Evolutionary conservation across 2,113 vertebrate species (phyloP).

Genomic region (Naja naja): DNA sequence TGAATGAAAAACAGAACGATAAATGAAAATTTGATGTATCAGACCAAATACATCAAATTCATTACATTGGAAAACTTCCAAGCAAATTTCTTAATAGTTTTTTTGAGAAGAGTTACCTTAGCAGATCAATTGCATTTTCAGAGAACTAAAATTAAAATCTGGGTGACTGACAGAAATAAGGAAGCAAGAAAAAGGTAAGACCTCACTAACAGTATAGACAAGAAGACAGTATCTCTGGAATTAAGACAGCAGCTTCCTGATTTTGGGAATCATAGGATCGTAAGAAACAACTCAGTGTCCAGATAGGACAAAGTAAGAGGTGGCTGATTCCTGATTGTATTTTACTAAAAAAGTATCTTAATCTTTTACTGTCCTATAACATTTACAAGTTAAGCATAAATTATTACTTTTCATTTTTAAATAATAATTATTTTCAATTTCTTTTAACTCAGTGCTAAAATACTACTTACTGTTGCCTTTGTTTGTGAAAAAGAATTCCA

Average conservation of each 20-base stretch:
- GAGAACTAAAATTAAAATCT: neutral
- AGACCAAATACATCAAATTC: neutral
- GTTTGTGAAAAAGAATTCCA: slow-evolving; percentile 85
- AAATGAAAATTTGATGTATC: neutral
- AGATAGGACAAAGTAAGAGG: neutral
- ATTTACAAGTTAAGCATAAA: neutral
- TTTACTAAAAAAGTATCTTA: neutral
- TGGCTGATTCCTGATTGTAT: neutral
- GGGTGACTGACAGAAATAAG: neutral
- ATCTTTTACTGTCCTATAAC: neutral
- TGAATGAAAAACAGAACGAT: neutral
- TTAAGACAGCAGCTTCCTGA: neutral
- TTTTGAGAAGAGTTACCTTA: neutral
- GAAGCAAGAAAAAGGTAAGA: neutral
- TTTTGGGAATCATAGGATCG: neutral
- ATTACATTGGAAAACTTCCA: neutral
- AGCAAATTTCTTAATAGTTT: neutral
- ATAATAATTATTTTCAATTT: neutral
- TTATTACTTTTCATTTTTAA: neutral
- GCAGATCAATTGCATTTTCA: neutral
- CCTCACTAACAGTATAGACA: neutral
- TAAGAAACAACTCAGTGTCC: neutral
- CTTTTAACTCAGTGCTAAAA: slow-evolving; percentile 16
- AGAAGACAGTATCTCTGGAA: neutral
- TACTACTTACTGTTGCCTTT: slow-evolving; percentile 90